These are phyloP conservation scores for Acropternis orthonyx DNA, from an alignment of 2,797 vertebrate genomes.

Conservation along the genomic window DNA sequence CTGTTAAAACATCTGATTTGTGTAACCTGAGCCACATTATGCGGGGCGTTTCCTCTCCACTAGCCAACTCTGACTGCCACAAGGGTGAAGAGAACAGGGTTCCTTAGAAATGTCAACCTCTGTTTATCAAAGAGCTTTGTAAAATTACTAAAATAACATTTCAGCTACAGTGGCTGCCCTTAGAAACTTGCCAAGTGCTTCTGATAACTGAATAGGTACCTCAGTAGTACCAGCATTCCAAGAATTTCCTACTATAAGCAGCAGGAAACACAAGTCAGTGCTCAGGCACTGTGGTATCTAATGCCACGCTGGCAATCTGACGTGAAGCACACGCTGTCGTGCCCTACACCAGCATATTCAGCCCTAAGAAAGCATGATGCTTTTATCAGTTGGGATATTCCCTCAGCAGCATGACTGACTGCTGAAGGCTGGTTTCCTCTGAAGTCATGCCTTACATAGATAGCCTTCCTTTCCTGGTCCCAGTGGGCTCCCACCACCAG, in stretches of 20 bases:
- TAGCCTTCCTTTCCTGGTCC: neutral
- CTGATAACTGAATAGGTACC: constrained; percentile 53
- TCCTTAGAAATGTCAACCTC: constrained; percentile 49
- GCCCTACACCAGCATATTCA: neutral
- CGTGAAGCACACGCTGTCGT: fast-evolving
- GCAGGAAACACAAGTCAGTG: neutral
- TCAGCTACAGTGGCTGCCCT: neutral
- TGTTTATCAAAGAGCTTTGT: constrained; percentile 59
- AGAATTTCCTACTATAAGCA: constrained; percentile 50
- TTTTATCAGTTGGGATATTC: neutral
- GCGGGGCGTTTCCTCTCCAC: constrained; percentile 40
- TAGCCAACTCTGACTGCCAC: constrained; percentile 9
- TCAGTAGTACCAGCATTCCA: constrained; percentile 43
- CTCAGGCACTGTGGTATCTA: neutral
- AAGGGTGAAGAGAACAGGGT: constrained; percentile 40
- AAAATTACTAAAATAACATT: constrained; percentile 61
- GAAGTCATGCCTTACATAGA: neutral
- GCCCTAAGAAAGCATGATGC: neutral
- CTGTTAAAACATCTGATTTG: constrained; percentile 48
- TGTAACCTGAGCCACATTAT: constrained; percentile 30
- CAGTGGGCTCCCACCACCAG: neutral
- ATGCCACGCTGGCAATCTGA: neutral
- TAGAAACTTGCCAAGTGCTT: constrained; percentile 32
- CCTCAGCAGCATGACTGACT: neutral
- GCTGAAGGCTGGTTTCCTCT: neutral